Percentiles rank a stretch among this genome's conserved stretches.
phyloP scores from a whole-genome alignment of 2,113 vertebrate genomes.

The Lipophrys pholis region DNA sequence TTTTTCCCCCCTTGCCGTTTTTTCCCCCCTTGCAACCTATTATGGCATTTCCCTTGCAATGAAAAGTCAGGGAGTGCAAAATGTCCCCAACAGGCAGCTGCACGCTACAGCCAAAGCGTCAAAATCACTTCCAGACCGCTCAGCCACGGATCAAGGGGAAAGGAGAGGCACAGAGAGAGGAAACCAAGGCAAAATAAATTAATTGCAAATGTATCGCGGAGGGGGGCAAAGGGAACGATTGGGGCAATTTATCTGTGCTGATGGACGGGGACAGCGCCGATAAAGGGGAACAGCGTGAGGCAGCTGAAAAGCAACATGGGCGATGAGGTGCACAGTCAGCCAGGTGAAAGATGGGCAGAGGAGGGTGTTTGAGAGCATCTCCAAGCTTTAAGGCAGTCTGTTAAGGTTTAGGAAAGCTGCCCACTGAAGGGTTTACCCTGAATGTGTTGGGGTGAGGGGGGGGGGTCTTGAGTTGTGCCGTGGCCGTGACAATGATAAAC shows the following conservation, averaged over 20 bases:
- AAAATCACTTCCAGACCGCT: conserved; percentile 82
- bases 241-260: conserved; percentile 56
- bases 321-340: conserved; percentile 26
- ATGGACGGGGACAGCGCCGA: conserved; percentile 38
- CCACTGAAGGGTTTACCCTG: conserved; percentile 27
- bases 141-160: conserved; percentile 73
- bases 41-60: conserved; percentile 65
- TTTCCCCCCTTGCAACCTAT: conserved; percentile 43
- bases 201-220: conserved; percentile 80
- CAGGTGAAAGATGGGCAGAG: conserved; percentile 40
- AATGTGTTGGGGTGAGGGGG: conserved; percentile 17
- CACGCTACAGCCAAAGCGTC: conserved; percentile 74
- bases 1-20: no score
- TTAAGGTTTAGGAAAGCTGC: conserved; percentile 68
- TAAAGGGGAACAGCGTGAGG: conserved; percentile 27
- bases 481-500: conserved; percentile 78
- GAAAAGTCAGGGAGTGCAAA: conserved; percentile 77
- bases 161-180: conserved; percentile 54
- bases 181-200: conserved; percentile 78
- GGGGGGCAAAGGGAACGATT: conserved; percentile 24
- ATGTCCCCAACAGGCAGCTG: conserved; percentile 75
- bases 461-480: conserved; percentile 26
- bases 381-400: conserved; percentile 57
- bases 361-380: conserved; percentile 37
- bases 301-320: conserved; percentile 23